Evolutionary conservation across 2,888 invertebrate species (phyloP), one percentile per base, ranked within the genome.

Genomic region (Drosophila koepferae): DNA sequence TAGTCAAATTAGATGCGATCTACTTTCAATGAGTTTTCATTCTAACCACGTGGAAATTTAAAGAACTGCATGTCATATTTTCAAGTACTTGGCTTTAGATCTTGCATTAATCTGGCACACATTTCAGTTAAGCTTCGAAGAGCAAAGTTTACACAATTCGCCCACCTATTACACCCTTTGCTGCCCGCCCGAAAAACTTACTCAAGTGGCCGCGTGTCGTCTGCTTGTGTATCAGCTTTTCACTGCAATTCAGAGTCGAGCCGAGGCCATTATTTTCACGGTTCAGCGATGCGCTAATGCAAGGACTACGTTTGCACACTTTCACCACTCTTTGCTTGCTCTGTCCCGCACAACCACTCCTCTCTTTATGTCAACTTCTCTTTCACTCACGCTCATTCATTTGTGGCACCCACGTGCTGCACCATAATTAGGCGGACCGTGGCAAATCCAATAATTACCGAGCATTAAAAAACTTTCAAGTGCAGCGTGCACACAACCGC

Each of bases 381-480:
- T 23, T 20, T 14, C 48, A 14, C 23, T 23, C 16, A 20, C 20
- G 10, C 36, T 14, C 48, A 34, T 41, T 16, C 16, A 12, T 34
- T 41, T 41, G 41, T 1, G 53, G 54, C 80, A 41, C 44, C 62
- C 81, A 86, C 88, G 85, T 81, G 88, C 82, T 70, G 77, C 34
- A 41, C 54, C 82, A 82, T 82, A 88, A 82, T 82, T 88, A 82
- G 81, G 80, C 64, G 56, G 46, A 68, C 69, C 65, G 80, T 78
- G 72, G 80, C 70, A 88, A 82, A 82, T 88, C 86, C 89, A 86
- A 88, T 82, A 88, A 82, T 82, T 88, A 82, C 85, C 75, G 71
- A 81, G 82, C 85, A 74, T 81, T 84, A 82, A 84, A 87, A 81
- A 87, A 77, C 53, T 82, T 81, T 86, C 80, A 86, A 81, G 83